Evolutionary conservation across 2,888 invertebrate genomes (phyloP).

Genomic region (Ecliptopera silaceata): DNA sequence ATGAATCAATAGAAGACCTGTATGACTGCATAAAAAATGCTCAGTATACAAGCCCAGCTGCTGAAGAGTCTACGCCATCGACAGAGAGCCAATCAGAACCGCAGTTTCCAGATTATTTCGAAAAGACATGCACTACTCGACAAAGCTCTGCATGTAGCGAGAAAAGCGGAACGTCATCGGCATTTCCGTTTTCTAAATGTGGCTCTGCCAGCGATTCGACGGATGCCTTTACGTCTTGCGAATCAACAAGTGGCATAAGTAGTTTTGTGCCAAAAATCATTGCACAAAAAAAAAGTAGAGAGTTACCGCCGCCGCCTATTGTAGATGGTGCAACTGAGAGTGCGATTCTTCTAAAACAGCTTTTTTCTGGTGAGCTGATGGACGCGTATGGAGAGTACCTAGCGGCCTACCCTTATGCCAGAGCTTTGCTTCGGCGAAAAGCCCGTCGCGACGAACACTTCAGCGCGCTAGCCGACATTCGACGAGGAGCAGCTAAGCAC

Average conservation of each 20-base stretch:
- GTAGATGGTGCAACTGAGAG: conserved; percentile 64
- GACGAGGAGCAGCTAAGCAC: conserved; percentile 85
- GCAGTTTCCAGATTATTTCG: conserved; percentile 71
- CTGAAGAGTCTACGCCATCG: conserved; percentile 72
- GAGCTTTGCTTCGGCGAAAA: conserved; percentile 85
- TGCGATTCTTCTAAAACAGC: conserved; percentile 76
- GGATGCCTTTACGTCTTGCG: conserved; percentile 74
- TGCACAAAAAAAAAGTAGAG: conserved; percentile 66
- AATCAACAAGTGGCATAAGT: conserved; percentile 75
- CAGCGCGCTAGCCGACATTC: conserved; percentile 85
- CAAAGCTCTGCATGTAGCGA: conserved; percentile 77
- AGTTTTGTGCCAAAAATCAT: conserved; percentile 66
- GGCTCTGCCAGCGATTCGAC: conserved; percentile 73
- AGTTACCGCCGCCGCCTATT: conserved; percentile 60
- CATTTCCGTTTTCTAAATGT: conserved; percentile 79
- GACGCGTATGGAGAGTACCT: conserved; percentile 86
- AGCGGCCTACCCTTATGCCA: conserved; percentile 83
- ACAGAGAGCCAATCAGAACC: conserved; percentile 72
- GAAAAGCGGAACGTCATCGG: conserved; percentile 76
- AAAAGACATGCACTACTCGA: conserved; percentile 67
- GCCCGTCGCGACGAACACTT: conserved; percentile 86
- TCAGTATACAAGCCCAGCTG: conserved; percentile 66
- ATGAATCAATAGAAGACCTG: conserved; percentile 78
- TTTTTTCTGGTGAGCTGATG: conserved; percentile 86
- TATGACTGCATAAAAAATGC: conserved; percentile 78